These are phyloP conservation scores for Sialia sialis DNA, from an alignment of 2,113 vertebrate species.

Conservation along the genomic window DNA sequence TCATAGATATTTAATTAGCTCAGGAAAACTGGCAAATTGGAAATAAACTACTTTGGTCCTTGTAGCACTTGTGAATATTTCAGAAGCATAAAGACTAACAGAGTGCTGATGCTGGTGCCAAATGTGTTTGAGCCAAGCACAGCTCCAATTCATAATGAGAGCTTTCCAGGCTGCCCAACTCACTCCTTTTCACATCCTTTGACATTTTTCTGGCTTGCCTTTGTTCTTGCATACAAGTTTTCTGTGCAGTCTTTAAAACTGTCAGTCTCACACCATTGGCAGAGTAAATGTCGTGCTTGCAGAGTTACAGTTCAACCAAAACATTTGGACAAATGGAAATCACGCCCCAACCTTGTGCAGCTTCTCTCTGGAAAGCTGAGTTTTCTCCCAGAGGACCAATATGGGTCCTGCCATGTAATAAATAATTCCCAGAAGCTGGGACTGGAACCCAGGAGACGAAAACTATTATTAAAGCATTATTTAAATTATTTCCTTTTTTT, in stretches of 20 bases:
- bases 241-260: background rate
- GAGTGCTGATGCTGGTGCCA: conserved; percentile 2
- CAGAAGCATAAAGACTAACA: background rate
- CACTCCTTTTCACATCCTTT: background rate
- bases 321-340: background rate
- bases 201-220: background rate
- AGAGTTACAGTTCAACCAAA: background rate
- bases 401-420: background rate
- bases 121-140: conserved; percentile 5
- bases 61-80: background rate
- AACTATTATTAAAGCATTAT: background rate
- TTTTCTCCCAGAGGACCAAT: background rate
- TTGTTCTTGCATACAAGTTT: background rate
- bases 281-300: background rate
- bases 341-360: background rate
- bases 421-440: background rate
- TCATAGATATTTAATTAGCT: conserved; percentile 20
- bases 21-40: background rate
- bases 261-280: background rate
- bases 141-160: background rate
- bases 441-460: background rate
- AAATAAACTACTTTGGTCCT: background rate
- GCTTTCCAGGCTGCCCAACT: background rate
- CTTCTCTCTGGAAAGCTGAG: background rate
- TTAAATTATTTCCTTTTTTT: background rate